phyloP scores from a whole-genome alignment of 2,797 vertebrate species.

The Galaxias olidus region DNA sequence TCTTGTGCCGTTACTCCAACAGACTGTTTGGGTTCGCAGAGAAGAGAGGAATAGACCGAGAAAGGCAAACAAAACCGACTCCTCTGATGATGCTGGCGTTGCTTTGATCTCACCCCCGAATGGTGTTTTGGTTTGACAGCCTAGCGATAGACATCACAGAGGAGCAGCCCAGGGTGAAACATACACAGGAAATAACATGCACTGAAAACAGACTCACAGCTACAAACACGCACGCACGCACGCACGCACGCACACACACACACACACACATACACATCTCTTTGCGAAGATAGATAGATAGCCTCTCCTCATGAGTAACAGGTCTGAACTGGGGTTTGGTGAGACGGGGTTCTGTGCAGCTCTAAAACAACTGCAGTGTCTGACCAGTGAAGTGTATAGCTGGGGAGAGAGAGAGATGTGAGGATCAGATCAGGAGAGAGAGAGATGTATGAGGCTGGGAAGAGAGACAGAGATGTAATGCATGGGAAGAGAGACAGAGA shows the following conservation, averaged over 20 bases:
- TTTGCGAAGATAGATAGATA: too few relatives aligned
- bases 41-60: conserved; percentile 22
- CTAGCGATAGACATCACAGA: conserved; percentile 39
- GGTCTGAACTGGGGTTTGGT: conserved; percentile 13
- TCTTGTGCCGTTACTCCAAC: conserved; percentile 48
- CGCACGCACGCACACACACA: conserved; percentile 7
- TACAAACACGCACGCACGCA: background rate
- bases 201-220: background rate
- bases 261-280: conserved; percentile 7
- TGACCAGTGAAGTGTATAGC: too few relatives aligned
- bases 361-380: too few relatives aligned
- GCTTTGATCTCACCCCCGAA: conserved; percentile 63
- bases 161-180: conserved; percentile 16
- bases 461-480: too few relatives aligned
- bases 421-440: too few relatives aligned
- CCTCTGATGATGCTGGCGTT: conserved; percentile 10
- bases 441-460: too few relatives aligned
- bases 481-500: too few relatives aligned
- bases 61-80: conserved; percentile 45
- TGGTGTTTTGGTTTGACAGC: conserved; percentile 40
- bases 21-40: conserved; percentile 66
- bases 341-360: too few relatives aligned
- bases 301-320: conserved; percentile 15
- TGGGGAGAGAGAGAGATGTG: too few relatives aligned
- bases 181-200: conserved; percentile 21